Evolutionary conservation across 2,113 vertebrate species (phyloP).

Genomic region (Isichthys henryi): DNA sequence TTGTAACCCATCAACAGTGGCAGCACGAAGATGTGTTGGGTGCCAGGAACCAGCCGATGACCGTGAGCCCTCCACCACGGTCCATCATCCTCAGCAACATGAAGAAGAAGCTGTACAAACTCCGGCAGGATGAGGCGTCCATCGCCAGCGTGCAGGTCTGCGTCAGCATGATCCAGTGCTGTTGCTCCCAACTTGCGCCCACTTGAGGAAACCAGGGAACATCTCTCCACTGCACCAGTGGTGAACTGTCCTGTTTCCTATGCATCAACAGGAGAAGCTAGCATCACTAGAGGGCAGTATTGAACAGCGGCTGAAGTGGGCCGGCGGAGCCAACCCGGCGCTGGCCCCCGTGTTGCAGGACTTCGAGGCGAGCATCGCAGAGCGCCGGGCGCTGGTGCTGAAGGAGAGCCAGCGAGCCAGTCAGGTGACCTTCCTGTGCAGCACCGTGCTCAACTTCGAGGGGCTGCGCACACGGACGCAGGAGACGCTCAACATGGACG

Average conservation of each 20-base stretch:
- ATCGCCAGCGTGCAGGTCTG: conserved; percentile 81
- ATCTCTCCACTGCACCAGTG: not conserved
- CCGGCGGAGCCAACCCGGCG: conserved; percentile 90
- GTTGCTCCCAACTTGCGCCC: not conserved
- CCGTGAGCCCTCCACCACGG: conserved; percentile 82
- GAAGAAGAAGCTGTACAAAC: conserved; percentile 96
- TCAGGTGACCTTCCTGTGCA: conserved; percentile 96
- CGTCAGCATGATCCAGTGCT: not conserved
- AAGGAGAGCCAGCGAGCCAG: conserved; percentile 87
- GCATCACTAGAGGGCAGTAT: conserved; percentile 90
- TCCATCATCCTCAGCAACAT: conserved; percentile 88
- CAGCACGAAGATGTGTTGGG: conserved; percentile 93
- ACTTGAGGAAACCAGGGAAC: not conserved
- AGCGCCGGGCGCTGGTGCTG: conserved; percentile 81
- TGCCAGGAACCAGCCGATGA: conserved; percentile 75
- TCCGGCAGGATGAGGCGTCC: conserved; percentile 89
- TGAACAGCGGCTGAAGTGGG: conserved; percentile 97
- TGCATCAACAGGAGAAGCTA: conserved; percentile 75
- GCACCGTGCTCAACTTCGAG: conserved; percentile 95
- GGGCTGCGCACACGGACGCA: conserved; percentile 84
- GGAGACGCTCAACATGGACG: conserved; percentile 84
- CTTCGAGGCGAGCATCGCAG: conserved; percentile 92
- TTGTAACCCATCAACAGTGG: conserved; percentile 64
- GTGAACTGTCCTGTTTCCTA: not conserved
- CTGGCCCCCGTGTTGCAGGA: conserved; percentile 91